Evolutionary conservation across 1,140 invertebrate genomes (phyloP).

Genomic region (Goniozus legneri): DNA sequence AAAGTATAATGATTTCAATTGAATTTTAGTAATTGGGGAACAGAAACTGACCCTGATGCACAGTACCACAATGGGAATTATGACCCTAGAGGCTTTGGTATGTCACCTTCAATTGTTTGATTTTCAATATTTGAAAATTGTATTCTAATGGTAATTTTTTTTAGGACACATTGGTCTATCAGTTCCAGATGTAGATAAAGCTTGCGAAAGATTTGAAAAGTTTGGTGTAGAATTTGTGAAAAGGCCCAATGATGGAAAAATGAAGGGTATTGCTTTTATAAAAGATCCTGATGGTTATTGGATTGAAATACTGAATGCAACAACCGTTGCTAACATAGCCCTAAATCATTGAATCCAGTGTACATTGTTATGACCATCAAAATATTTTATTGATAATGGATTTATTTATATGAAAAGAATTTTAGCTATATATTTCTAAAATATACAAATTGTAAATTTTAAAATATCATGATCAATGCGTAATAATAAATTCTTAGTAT

Average conservation of each 20-base stretch:
- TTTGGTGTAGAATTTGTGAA: conserved; percentile 87
- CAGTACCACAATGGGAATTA: conserved; percentile 88
- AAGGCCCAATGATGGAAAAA: conserved; percentile 84
- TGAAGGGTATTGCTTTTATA: conserved; percentile 92
- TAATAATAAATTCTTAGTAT: no score
- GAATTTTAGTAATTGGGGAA: conserved; percentile 85
- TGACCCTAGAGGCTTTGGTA: conserved; percentile 86
- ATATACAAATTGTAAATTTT: no score
- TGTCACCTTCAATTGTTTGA: no score
- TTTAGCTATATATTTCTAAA: no score
- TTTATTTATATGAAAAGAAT: no score
- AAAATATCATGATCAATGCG: no score
- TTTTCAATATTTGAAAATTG: conserved; percentile 2
- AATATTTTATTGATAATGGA: no score
- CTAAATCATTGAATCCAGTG: conserved; percentile 32
- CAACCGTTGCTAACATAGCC: conserved; percentile 45
- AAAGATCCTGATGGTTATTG: conserved; percentile 95
- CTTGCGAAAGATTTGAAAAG: conserved; percentile 83
- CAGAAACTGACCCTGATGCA: conserved; percentile 75
- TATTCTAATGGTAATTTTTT: conserved; percentile 3
- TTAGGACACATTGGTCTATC: conserved; percentile 84
- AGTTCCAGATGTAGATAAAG: conserved; percentile 83
- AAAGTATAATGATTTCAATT: background rate
- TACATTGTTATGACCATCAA: no score
- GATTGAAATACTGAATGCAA: conserved; percentile 87